Evolutionary conservation across 2,888 invertebrate species (phyloP).

Genomic region (Leptopterna dolabrata): DNA sequence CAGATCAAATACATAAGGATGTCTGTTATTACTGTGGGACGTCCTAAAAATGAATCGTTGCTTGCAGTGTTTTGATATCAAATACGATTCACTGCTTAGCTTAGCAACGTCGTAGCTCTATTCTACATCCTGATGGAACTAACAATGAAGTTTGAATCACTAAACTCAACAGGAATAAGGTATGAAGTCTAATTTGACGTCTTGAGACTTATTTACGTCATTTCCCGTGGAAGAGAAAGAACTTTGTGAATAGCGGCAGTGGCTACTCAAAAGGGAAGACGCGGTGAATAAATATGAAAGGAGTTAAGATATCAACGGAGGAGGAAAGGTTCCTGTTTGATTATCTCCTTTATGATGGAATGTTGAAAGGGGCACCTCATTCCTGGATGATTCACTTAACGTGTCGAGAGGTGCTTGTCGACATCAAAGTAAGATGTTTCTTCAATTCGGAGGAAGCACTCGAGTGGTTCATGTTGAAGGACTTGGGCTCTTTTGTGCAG

Average conservation of each 20-base stretch:
- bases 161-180: no score
- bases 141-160: no score
- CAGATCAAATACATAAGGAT: no score
- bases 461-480: conserved; percentile 5
- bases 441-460: conserved; percentile 26
- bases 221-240: not conserved
- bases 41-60: no score
- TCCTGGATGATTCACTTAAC: conserved; percentile 23
- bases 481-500: not conserved
- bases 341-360: conserved; percentile 13
- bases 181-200: not conserved
- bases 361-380: not conserved
- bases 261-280: not conserved
- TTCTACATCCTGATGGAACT: no score
- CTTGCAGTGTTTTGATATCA: no score
- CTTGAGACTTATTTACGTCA: not conserved
- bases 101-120: no score
- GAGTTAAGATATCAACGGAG: conserved; percentile 17
- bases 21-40: no score
- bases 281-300: conserved; percentile 4
- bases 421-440: conserved; percentile 30
- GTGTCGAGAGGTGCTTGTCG: conserved; percentile 26
- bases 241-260: not conserved
- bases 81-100: no score
- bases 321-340: conserved; percentile 1